phyloP scores from a whole-genome alignment of 2,113 vertebrate genomes.

The Ivindomyrus marchei region DNA sequence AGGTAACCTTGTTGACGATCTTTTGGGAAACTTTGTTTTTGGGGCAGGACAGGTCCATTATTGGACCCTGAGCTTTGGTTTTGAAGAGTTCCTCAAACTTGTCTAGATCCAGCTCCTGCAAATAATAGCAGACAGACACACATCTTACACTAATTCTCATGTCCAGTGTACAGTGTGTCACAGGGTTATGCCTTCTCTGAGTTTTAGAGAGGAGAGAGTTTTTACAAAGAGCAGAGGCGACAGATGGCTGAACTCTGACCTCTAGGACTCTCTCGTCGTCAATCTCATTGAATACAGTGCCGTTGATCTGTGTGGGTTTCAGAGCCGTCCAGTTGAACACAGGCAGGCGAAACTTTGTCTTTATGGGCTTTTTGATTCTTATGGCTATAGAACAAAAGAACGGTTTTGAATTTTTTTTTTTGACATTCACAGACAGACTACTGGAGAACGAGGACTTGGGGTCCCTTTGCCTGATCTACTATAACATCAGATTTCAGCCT shows the following conservation, averaged over 20 bases:
- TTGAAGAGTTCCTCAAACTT: slow-evolving; percentile 96
- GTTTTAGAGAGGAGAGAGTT: not conserved
- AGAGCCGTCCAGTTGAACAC: slow-evolving; percentile 97
- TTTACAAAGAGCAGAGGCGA: not conserved
- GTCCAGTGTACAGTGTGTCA: not conserved
- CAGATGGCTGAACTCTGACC: slow-evolving; percentile 51
- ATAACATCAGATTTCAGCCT: not conserved
- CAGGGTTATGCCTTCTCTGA: not conserved
- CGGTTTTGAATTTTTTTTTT: not conserved
- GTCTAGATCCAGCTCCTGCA: slow-evolving; percentile 86
- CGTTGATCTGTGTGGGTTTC: slow-evolving; percentile 96
- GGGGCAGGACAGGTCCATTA: slow-evolving; percentile 72
- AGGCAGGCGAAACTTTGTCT: slow-evolving; percentile 92
- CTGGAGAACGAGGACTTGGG: not conserved
- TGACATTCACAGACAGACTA: not conserved
- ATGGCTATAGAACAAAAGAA: slow-evolving; percentile 66
- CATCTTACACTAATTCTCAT: not conserved
- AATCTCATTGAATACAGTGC: slow-evolving; percentile 94
- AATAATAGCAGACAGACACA: not conserved
- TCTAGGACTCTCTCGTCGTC: slow-evolving; percentile 90
- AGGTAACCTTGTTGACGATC: slow-evolving; percentile 74
- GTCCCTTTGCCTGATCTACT: not conserved
- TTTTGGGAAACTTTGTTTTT: slow-evolving; percentile 82
- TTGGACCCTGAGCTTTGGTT: slow-evolving; percentile 87
- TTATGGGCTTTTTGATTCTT: slow-evolving; percentile 97